phyloP scores from a whole-genome alignment of 2,888 invertebrate species.

The Diaperis boleti region DNA sequence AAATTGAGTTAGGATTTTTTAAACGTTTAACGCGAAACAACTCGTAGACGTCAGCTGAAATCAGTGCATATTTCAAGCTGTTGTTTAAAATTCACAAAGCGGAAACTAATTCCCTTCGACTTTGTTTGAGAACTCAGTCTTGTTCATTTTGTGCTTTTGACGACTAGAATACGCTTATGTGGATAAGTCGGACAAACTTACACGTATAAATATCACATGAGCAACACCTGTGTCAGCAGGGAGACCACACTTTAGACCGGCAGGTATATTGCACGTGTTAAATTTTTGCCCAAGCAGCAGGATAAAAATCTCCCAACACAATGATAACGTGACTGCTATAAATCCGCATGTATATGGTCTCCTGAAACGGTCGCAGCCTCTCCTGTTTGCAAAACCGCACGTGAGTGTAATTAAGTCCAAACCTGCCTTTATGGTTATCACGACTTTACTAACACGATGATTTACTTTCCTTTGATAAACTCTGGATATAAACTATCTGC shows the following conservation, averaged over 20 bases:
- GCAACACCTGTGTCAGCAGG: conserved; percentile 30
- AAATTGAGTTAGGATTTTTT: background rate
- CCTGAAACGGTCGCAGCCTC: conserved; percentile 53
- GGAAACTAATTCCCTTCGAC: background rate
- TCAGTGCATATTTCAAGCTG: background rate
- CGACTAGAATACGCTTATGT: background rate
- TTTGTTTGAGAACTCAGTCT: background rate
- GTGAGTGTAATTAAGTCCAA: conserved; percentile 65
- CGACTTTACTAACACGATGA: conserved; percentile 62
- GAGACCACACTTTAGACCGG: conserved; percentile 53
- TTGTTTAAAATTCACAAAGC: background rate
- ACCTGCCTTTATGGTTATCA: conserved; percentile 64
- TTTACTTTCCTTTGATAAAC: conserved; percentile 65
- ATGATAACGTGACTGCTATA: conserved; percentile 61
- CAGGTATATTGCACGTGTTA: conserved; percentile 51
- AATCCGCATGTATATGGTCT: conserved; percentile 60
- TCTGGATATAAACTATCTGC: conserved; percentile 62
- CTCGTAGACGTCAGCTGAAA: too few relatives aligned
- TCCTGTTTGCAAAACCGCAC: conserved; percentile 62
- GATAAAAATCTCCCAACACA: conserved; percentile 57
- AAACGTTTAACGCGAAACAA: background rate
- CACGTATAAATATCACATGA: background rate
- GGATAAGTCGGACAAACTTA: background rate
- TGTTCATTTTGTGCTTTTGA: background rate
- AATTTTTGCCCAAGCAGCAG: conserved; percentile 46